phyloP scores from a whole-genome alignment of 2,113 vertebrate genomes.

The Dicrurus megarhynchus region DNA sequence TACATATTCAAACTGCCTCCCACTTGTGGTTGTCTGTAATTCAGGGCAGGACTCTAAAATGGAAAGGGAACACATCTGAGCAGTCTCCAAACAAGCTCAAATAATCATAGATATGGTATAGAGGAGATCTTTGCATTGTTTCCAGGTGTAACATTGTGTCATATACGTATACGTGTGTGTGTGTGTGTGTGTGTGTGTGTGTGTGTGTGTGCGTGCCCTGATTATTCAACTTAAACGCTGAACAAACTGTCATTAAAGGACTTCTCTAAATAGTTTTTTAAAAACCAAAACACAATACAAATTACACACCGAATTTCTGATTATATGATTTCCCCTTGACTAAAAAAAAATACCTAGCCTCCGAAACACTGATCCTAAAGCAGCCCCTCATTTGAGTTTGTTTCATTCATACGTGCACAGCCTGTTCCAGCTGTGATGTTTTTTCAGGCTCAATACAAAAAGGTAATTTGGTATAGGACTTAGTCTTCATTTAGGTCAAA shows the following conservation, averaged over 20 bases:
- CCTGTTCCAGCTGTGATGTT: background rate
- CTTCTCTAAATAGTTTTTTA: background rate
- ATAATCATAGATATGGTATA: background rate
- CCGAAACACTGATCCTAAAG: background rate
- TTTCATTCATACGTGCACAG: background rate
- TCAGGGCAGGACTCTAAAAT: background rate
- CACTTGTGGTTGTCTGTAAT: background rate
- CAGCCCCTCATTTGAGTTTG: background rate
- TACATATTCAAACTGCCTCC: background rate
- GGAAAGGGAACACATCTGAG: background rate
- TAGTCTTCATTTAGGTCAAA: conserved; percentile 40
- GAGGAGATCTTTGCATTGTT: background rate
- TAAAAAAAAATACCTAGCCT: background rate
- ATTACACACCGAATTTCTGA: background rate
- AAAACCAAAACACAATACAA: background rate
- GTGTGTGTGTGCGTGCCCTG: background rate
- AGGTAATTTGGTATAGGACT: background rate
- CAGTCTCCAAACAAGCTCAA: background rate
- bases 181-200: background rate
- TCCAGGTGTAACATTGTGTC: background rate
- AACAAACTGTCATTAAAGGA: background rate
- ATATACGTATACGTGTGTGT: too few relatives aligned
- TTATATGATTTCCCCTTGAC: background rate
- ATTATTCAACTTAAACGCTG: background rate
- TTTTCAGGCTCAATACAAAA: background rate